Percentiles rank a stretch among this genome's conserved stretches.
phyloP scores from a whole-genome alignment of 1,140 invertebrate species.

The Trachymyrmex cornetzi region DNA sequence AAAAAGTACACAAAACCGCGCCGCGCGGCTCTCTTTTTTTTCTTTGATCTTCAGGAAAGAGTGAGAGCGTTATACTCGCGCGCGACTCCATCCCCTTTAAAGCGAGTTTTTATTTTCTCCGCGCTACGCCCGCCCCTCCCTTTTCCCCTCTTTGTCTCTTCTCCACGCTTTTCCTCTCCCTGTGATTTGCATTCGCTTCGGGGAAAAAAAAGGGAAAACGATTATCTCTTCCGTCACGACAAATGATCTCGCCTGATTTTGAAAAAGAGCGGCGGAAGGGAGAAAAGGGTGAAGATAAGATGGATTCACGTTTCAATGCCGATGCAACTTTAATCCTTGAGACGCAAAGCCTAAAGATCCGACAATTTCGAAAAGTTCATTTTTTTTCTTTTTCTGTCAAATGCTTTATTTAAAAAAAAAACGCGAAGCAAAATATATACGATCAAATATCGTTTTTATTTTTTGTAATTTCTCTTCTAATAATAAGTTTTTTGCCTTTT shows the following conservation, averaged over 20 bases:
- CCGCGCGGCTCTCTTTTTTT: slow-evolving; percentile 36
- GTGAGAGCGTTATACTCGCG: not conserved
- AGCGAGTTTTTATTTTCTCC: slow-evolving; percentile 58
- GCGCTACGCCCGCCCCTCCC: not conserved
- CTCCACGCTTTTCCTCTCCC: not conserved
- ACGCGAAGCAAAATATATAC: not conserved
- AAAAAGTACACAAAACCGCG: slow-evolving; percentile 61
- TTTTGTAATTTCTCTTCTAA: not conserved
- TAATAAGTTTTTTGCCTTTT: not conserved
- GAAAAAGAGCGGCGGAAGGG: no score
- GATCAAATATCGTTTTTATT: not conserved
- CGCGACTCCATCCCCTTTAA: slow-evolving; percentile 58
- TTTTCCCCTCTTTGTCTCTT: not conserved
- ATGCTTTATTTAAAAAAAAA: not conserved
- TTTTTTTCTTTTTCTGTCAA: not conserved
- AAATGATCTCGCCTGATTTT: slow-evolving; percentile 41
- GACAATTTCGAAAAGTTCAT: not conserved
- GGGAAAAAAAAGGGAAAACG: slow-evolving; percentile 27
- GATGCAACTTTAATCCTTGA: not conserved
- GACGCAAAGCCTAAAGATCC: not conserved
- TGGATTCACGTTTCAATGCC: not conserved
- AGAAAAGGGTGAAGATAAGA: no score
- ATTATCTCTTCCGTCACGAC: slow-evolving; percentile 35
- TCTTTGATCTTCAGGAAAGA: slow-evolving; percentile 52
- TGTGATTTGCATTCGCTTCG: slow-evolving; percentile 46